Percentiles rank a stretch among this genome's conserved stretches.
These are phyloP conservation scores for Phylloscopus collybita DNA, from an alignment of 2,797 vertebrate genomes.

Conservation along the genomic window DNA sequence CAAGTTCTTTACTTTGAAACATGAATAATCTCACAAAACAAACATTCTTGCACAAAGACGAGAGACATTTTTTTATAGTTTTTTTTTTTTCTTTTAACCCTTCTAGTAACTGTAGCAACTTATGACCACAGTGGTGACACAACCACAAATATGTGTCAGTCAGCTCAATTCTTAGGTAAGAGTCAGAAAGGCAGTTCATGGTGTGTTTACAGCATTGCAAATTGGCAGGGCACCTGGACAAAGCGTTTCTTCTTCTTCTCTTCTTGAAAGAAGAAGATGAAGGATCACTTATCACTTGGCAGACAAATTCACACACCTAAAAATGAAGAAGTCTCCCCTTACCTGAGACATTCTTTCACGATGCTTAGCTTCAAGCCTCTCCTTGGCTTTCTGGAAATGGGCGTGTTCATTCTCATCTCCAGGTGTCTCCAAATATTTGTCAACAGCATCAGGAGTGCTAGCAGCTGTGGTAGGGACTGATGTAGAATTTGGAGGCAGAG, in stretches of 20 bases:
- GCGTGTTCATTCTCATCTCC: slow-evolving; percentile 96
- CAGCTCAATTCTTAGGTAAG: neutral
- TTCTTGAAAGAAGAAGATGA: neutral
- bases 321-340: neutral
- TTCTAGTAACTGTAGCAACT: neutral
- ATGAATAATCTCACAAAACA: neutral
- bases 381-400: slow-evolving; percentile 97
- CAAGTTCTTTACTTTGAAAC: neutral
- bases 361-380: slow-evolving; percentile 95
- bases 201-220: neutral
- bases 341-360: slow-evolving; percentile 97
- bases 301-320: neutral
- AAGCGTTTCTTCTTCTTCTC: neutral
- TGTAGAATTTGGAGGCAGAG: neutral
- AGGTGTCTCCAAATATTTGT: slow-evolving; percentile 94
- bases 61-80: neutral
- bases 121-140: accelerated
- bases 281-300: neutral
- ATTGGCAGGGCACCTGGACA: neutral
- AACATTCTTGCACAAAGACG: neutral
- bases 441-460: slow-evolving; percentile 91
- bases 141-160: neutral
- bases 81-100: neutral
- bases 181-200: neutral
- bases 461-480: slow-evolving; percentile 92